phyloP scores from a whole-genome alignment of 2,797 vertebrate species.

The Sebastes hubbsi region DNA sequence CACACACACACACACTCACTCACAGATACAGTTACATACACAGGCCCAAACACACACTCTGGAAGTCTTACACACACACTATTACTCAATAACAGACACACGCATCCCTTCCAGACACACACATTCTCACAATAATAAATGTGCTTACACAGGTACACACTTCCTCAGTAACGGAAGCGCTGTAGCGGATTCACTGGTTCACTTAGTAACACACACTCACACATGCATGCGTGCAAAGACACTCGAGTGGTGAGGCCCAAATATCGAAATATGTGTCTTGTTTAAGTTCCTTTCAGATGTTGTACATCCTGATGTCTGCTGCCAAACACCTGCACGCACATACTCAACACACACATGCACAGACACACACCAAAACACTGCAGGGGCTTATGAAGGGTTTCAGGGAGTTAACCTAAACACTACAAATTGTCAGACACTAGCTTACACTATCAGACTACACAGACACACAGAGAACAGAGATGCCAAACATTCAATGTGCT shows the following conservation, averaged over 20 bases:
- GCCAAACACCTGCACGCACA: conserved; percentile 48
- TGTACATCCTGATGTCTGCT: conserved; percentile 14
- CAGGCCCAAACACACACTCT: conserved; percentile 26
- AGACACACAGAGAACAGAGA: conserved; percentile 1
- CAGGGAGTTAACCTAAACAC: conserved; percentile 49
- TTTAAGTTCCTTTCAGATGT: conserved; percentile 44
- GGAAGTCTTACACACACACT: conserved; percentile 11
- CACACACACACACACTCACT: not conserved
- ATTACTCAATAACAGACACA: not conserved
- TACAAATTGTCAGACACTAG: conserved; percentile 12
- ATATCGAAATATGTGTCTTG: conserved; percentile 38
- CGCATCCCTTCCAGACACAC: not conserved
- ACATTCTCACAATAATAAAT: conserved; percentile 10
- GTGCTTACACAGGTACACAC: conserved; percentile 33
- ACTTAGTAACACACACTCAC: not conserved
- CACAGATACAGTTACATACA: conserved; percentile 39
- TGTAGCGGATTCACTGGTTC: conserved; percentile 17
- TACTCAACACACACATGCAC: not conserved
- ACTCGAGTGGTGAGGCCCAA: conserved; percentile 1
- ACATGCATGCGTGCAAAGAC: not conserved
- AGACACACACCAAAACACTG: not conserved
- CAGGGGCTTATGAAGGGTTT: conserved; percentile 9
- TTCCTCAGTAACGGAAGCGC: conserved; percentile 35
- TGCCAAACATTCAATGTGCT: not conserved
- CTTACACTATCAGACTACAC: conserved; percentile 4